These are phyloP conservation scores for Drosophila quasianomalipes DNA, from an alignment of 2,888 invertebrate genomes.

Conservation along the genomic window DNA sequence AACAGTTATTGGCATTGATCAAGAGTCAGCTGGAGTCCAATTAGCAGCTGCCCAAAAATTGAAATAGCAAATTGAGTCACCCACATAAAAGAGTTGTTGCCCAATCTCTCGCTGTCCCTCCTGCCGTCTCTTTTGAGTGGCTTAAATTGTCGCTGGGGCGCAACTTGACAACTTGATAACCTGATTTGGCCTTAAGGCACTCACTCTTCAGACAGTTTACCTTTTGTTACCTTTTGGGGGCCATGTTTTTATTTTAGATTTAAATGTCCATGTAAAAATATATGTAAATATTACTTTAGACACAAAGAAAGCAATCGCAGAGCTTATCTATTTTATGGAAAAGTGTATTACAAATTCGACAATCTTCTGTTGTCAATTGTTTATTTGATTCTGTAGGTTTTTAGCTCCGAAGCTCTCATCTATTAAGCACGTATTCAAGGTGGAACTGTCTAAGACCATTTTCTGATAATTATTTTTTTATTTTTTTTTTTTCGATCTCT, in stretches of 20 bases:
- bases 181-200: conserved; percentile 19
- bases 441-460: conserved; percentile 57
- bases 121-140: conserved; percentile 15
- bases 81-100: conserved; percentile 14
- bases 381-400: conserved; percentile 24
- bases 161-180: conserved; percentile 45
- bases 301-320: background rate
- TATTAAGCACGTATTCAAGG: conserved; percentile 65
- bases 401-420: conserved; percentile 31
- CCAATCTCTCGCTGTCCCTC: background rate
- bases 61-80: conserved; percentile 12
- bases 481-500: background rate
- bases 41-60: conserved; percentile 33
- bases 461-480: conserved; percentile 6
- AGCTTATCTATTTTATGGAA: background rate
- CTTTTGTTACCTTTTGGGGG: background rate
- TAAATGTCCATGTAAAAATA: background rate
- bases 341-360: background rate
- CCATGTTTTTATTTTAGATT: background rate
- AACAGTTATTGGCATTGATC: conserved; percentile 37
- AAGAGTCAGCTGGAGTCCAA: conserved; percentile 40
- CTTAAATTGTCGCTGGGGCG: conserved; percentile 40
- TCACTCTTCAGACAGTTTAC: conserved; percentile 9
- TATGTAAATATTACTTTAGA: background rate
- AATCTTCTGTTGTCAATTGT: conserved; percentile 38